These are phyloP conservation scores for Orbicella faveolata DNA, from an alignment of 64 coral and sea anemone genomes.

Conservation along the genomic window DNA sequence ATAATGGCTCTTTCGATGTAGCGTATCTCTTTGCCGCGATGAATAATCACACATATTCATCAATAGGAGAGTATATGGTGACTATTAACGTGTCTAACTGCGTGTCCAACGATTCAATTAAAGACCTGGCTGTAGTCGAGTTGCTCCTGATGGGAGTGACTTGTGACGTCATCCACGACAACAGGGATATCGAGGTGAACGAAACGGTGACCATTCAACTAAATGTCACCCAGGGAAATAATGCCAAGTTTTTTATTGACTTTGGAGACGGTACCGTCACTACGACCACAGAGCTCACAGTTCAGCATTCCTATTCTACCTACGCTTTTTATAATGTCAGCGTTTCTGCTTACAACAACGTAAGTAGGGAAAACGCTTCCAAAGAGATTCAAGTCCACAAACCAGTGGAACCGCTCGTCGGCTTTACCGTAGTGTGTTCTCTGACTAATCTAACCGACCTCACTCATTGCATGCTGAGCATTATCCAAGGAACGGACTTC, in stretches of 20 bases:
- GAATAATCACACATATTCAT: constrained; percentile 55
- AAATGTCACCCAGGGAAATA: constrained; percentile 59
- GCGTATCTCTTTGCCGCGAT: constrained; percentile 55
- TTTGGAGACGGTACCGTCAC: constrained; percentile 57
- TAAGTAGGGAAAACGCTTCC: constrained; percentile 55
- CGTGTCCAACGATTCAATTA: constrained; percentile 42
- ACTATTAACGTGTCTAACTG: constrained; percentile 70
- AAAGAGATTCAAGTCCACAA: constrained; percentile 81
- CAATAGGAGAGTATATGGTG: constrained; percentile 67
- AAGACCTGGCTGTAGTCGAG: constrained; percentile 58
- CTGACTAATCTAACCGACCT: constrained; percentile 78
- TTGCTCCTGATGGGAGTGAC: constrained; percentile 34
- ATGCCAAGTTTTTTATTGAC: constrained; percentile 48
- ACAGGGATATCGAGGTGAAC: constrained; percentile 91
- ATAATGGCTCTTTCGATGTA: constrained; percentile 77
- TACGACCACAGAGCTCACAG: neutral
- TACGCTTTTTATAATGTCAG: constrained; percentile 63
- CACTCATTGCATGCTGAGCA: constrained; percentile 63
- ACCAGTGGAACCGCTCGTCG: constrained; percentile 66
- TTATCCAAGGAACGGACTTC: constrained; percentile 80
- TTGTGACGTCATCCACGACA: constrained; percentile 53
- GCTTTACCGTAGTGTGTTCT: constrained; percentile 50
- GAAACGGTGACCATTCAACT: constrained; percentile 64
- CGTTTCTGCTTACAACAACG: constrained; percentile 77
- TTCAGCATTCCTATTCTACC: constrained; percentile 43